A percentile compares a stretch with the other conserved stretches of the same genome.
Evolutionary conservation across 1,140 invertebrate genomes (phyloP).

Genomic region (Bombyx mandarina): DNA sequence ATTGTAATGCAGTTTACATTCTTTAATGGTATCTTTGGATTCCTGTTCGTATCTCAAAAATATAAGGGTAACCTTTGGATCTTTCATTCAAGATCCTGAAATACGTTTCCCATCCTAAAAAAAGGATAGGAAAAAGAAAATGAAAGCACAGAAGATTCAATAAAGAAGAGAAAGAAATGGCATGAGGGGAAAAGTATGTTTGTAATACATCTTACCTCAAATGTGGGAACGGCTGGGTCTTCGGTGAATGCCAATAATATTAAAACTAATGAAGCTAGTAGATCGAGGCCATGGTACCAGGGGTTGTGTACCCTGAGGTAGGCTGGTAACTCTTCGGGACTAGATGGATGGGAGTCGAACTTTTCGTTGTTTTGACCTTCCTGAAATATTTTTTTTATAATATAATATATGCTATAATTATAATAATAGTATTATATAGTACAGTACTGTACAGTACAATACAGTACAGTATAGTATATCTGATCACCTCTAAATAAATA

Average conservation of each 20-base stretch:
- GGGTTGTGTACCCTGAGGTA: conserved; percentile 91
- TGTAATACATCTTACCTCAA: conserved; percentile 68
- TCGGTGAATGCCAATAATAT: conserved; percentile 87
- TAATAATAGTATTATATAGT: not conserved
- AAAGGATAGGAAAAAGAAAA: no score
- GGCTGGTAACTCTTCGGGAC: conserved; percentile 86
- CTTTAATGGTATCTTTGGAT: no score
- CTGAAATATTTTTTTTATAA: conserved; percentile 52
- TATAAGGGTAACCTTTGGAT: no score
- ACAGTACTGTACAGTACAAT: not conserved
- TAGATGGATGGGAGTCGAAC: conserved; percentile 89
- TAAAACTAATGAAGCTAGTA: conserved; percentile 83
- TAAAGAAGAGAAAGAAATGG: no score
- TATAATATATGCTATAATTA: not conserved
- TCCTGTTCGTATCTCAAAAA: no score
- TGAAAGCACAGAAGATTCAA: no score
- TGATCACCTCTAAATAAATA: conserved; percentile 83
- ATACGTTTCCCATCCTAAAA: no score
- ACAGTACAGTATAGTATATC: not conserved
- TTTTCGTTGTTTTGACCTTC: conserved; percentile 95
- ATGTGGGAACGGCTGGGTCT: conserved; percentile 82
- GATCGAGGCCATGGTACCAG: conserved; percentile 89
- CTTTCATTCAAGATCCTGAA: no score
- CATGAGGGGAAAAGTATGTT: no score
- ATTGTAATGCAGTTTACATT: no score